Base-by-base conservation (phyloP, 2,888 invertebrate species). In the Luperina testacea region DNA sequence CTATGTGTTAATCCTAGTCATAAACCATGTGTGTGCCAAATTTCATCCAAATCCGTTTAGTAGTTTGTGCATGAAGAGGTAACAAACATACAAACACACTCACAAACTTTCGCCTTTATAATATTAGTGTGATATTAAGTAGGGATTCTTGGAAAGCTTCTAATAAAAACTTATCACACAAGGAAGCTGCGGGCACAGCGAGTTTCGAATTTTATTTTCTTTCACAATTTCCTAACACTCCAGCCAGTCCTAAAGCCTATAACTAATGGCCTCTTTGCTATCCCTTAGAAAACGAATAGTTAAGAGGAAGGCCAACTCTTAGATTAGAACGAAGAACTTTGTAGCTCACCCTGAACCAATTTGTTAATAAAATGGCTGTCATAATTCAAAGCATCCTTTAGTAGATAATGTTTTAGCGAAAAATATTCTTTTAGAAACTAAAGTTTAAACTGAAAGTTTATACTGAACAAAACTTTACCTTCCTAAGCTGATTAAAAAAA, bases 301-400 rank as follows among this genome's bases (percentile, higher is more conserved):
- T 67, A 59, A 57, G 38, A 64, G 38, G 24, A 69, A 65, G 38
- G 78, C 57, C 38, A 17, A 27, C 48, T 48, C 32, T 79, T 69
- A 69, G 80, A 74, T 72, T 74, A 82, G 64, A 64, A 75, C 51
- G 51, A 53, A 67, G 51, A 48, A 63, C 63, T 69, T 63, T 61
- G 53, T 75, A 45, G 24, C 38, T 48, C 48, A 15, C 27, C 48
- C 63, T 69, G 51, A 63, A 20, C 71, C 63, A 77, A 81, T 77
- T 81, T 72, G 69, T 77, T 77, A 81, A 48, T 76, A 63, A 72
- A 68, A 81, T 81, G 42, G 64, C 27, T 53, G 15, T 64, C 32
- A 81, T 81, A 80, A 72, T 71, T 81, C 77, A 78, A 64, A 53
- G 17, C 64, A 78, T 65, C 45, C 48, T 72, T 65, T 32, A 65